Evolutionary conservation across 2,113 vertebrate genomes (phyloP).

Genomic region (Stigmatopora nigra): DNA sequence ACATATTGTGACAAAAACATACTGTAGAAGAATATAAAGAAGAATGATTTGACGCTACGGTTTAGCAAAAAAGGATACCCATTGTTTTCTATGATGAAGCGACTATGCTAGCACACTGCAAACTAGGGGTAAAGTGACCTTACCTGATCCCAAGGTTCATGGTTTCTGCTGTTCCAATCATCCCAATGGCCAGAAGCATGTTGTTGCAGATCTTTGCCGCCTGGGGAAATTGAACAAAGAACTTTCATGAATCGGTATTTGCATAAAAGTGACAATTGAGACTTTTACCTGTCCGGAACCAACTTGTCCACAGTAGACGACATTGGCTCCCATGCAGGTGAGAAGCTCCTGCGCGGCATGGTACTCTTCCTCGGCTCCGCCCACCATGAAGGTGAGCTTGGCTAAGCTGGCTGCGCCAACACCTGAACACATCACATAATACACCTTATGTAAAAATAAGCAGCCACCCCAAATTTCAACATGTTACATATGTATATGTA

Average conservation of each 20-base stretch:
- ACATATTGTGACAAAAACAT: too few species aligned
- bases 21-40: too few species aligned
- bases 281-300: slow-evolving; percentile 86
- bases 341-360: slow-evolving; percentile 86
- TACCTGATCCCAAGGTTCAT: slow-evolving; percentile 98
- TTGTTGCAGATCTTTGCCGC: slow-evolving; percentile 96
- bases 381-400: slow-evolving; percentile 96
- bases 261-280: background rate
- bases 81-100: too few species aligned
- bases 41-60: too few species aligned
- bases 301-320: slow-evolving; percentile 87
- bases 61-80: too few species aligned
- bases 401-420: slow-evolving; percentile 89
- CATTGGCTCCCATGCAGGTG: slow-evolving; percentile 90
- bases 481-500: too few species aligned
- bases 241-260: background rate
- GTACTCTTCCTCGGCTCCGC: slow-evolving; percentile 89
- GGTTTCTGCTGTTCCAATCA: slow-evolving; percentile 91
- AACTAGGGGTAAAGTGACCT: background rate
- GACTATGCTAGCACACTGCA: background rate
- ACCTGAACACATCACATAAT: slow-evolving; percentile 65
- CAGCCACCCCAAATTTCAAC: too few species aligned
- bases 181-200: slow-evolving; percentile 89
- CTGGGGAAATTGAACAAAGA: slow-evolving; percentile 58
- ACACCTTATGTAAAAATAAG: too few species aligned